Evolutionary conservation across 1,140 invertebrate species (phyloP).

Genomic region (Drosophila fuyamai): DNA sequence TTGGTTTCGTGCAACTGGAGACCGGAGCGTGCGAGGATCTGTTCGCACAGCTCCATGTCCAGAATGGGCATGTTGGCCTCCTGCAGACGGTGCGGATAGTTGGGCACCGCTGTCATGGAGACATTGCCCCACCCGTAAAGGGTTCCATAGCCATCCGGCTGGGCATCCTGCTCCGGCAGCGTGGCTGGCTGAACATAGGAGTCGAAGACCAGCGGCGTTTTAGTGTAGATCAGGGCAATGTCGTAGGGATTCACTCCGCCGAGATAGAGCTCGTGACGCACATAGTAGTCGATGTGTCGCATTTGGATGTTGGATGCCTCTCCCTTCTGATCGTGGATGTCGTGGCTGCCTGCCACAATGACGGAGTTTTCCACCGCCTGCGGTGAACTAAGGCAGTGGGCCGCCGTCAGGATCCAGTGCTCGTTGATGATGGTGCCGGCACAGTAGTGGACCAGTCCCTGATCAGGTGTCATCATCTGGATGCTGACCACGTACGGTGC

Average conservation of each 20-base stretch:
- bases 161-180: conserved; percentile 84
- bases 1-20: conserved; percentile 85
- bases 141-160: conserved; percentile 85
- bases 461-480: conserved; percentile 73
- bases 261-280: conserved; percentile 73
- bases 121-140: conserved; percentile 86
- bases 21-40: conserved; percentile 68
- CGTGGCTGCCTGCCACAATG: conserved; percentile 79
- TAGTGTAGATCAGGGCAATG: conserved; percentile 86
- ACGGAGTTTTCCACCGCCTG: conserved; percentile 70
- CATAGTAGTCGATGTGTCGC: conserved; percentile 74
- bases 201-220: conserved; percentile 73
- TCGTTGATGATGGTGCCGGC: conserved; percentile 81
- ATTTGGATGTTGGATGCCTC: conserved; percentile 66
- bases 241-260: conserved; percentile 86
- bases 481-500: conserved; percentile 84
- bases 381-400: conserved; percentile 73
- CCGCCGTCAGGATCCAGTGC: conserved; percentile 82
- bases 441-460: conserved; percentile 78
- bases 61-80: conserved; percentile 84
- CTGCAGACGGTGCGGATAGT: conserved; percentile 85
- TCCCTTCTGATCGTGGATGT: conserved; percentile 60
- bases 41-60: conserved; percentile 78
- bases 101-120: conserved; percentile 80
- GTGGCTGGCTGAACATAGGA: conserved; percentile 84